Evolutionary conservation across 1,140 invertebrate species (phyloP), one percentile per base, ranked within the genome.

Genomic region (Onthophagus taurus): DNA sequence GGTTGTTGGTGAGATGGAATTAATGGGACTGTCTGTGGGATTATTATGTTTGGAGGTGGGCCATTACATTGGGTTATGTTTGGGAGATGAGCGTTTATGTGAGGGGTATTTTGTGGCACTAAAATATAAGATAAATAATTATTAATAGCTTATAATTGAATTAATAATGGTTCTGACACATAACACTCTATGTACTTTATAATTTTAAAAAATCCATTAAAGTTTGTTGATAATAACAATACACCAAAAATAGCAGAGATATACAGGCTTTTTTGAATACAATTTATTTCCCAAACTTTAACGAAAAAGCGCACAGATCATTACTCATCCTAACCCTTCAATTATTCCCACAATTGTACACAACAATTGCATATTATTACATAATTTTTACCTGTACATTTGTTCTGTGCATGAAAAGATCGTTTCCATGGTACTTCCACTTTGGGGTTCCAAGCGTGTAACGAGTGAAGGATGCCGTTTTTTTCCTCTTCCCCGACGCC

Each of bases 401-500:
- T 41, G 17, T 5, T 11, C 14, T 12, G 4, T 41, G 6, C n/a
- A 7, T 41, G 38, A 13, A 12, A 23, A 20, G 38, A 8, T 6
- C 19, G 24, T 41, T 29, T 41, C 61, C 61, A 63, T 31, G 61
- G 61, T 24, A 61, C 48, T 46, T 55, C 42, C 4, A 55, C 47
- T 39, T 45, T 51, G 23, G 48, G 18, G 45, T 57, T 45, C 21
- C 21, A 31, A 14, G 51, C 41, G 31, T 54, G 51, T 23, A 64
- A 37, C 11, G 53, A 56, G 19, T 45, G 41, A 16, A 57, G 31
- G 31, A 64, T 51, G 30, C 42, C 48, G 9, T 50, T 44, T 39
- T 46, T 51, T 48, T 64, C 61, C 12, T 43, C 38, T 17, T 61
- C 58, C 6, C 61, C 59, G 1, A 63, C 52, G 23, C 49, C 61